These are phyloP conservation scores for Deroplatys truncata DNA, from an alignment of 2,888 invertebrate genomes.

Conservation along the genomic window DNA sequence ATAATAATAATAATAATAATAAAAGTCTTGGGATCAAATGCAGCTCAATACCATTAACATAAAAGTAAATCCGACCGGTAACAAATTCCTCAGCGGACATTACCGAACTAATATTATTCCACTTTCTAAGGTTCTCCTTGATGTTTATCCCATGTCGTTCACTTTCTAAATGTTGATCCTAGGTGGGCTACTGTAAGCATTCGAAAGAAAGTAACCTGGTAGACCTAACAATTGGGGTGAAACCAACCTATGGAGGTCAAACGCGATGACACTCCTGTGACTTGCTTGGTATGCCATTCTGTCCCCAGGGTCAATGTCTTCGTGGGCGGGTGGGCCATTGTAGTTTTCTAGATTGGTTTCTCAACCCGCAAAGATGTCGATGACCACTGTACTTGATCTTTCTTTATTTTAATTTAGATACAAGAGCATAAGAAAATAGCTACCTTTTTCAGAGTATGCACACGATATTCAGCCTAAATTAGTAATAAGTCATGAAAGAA, in stretches of 20 bases:
- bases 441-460: too few relatives aligned
- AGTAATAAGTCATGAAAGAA: too few relatives aligned
- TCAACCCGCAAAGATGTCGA: background rate
- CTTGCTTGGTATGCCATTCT: background rate
- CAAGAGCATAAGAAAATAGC: too few relatives aligned
- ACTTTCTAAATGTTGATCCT: background rate
- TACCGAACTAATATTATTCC: background rate
- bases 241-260: background rate
- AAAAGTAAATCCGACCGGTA: background rate
- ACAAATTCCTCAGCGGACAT: background rate
- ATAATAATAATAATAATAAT: too few relatives aligned
- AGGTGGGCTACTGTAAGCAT: background rate
- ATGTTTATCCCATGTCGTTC: background rate
- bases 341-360: background rate
- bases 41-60: background rate
- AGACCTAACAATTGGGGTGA: background rate
- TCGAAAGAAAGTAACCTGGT: background rate
- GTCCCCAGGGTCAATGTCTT: background rate
- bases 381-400: background rate
- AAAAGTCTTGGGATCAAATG: too few relatives aligned
- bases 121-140: background rate
- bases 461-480: too few relatives aligned
- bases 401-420: background rate
- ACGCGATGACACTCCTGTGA: background rate
- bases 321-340: background rate